phyloP scores from a whole-genome alignment of 1,140 invertebrate species.

The Branchinecta lynchi region DNA sequence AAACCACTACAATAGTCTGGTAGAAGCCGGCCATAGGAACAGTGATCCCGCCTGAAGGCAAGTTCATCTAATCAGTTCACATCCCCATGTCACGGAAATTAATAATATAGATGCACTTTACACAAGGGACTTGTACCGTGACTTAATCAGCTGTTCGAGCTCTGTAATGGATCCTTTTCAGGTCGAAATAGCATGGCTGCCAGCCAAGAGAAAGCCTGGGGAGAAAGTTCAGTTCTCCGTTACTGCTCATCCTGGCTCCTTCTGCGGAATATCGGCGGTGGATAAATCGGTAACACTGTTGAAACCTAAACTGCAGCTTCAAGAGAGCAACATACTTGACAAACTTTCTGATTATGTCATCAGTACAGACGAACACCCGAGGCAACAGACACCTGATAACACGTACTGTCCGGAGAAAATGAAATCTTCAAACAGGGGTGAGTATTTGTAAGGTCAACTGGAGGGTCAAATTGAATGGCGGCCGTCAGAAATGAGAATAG shows the following conservation, averaged over 20 bases:
- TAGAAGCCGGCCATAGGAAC: too few species aligned
- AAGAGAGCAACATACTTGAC: constrained; percentile 29
- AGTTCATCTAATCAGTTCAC: too few species aligned
- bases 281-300: constrained; percentile 43
- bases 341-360: constrained; percentile 31
- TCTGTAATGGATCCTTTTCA: constrained; percentile 21
- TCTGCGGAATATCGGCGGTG: constrained; percentile 42
- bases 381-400: constrained; percentile 30
- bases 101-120: too few species aligned
- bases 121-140: too few species aligned
- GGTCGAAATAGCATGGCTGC: constrained; percentile 34
- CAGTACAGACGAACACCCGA: constrained; percentile 27
- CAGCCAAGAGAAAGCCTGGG: constrained; percentile 36
- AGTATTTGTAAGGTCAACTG: too few species aligned
- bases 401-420: constrained; percentile 23
- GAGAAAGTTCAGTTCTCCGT: constrained; percentile 35
- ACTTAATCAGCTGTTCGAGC: too few species aligned
- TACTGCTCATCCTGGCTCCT: constrained; percentile 36
- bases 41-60: too few species aligned
- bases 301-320: constrained; percentile 27
- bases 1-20: too few species aligned
- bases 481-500: too few species aligned
- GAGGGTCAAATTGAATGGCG: too few species aligned
- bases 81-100: too few species aligned
- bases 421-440: neutral